Conservation (phyloP, 2,113 vertebrate genomes). For the Polypterus bichir region DNA sequence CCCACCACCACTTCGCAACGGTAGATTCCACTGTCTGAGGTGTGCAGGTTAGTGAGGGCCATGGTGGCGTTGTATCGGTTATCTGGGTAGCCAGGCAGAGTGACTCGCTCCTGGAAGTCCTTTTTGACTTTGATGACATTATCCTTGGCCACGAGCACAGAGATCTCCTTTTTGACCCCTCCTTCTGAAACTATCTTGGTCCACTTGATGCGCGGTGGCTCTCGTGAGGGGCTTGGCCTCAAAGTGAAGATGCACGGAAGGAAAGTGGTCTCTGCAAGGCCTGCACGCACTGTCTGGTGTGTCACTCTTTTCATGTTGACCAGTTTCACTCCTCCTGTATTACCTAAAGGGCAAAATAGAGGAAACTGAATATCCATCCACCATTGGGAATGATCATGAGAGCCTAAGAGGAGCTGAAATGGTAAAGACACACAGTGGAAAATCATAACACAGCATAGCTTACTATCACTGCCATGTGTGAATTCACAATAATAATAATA, state of each 20-base stretch:
- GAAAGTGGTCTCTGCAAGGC: constrained; percentile 65
- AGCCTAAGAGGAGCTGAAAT: too few species aligned
- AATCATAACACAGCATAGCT: too few species aligned
- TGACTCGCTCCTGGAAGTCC: constrained; percentile 72
- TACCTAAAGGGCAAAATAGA: constrained; percentile 21
- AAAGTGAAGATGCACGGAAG: constrained; percentile 79
- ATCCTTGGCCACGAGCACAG: constrained; percentile 85
- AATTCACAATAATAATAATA: too few species aligned
- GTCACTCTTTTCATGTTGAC: constrained; percentile 76
- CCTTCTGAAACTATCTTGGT: constrained; percentile 68
- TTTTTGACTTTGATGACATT: constrained; percentile 80
- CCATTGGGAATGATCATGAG: too few species aligned
- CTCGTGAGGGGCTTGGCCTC: constrained; percentile 38
- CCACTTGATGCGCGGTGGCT: constrained; percentile 84
- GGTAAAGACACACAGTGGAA: too few species aligned
- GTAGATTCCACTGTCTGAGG: constrained; percentile 82
- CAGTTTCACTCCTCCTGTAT: constrained; percentile 45
- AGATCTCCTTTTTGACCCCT: constrained; percentile 62
- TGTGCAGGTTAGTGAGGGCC: constrained; percentile 55
- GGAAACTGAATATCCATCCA: too few species aligned
- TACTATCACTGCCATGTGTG: too few species aligned
- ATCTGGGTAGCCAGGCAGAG: constrained; percentile 61
- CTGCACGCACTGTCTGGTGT: constrained; percentile 49
- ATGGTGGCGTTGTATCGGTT: constrained; percentile 74
- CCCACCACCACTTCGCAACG: constrained; percentile 87